Conservation (phyloP, 1,140 invertebrate species). For the Anastrepha obliqua region DNA sequence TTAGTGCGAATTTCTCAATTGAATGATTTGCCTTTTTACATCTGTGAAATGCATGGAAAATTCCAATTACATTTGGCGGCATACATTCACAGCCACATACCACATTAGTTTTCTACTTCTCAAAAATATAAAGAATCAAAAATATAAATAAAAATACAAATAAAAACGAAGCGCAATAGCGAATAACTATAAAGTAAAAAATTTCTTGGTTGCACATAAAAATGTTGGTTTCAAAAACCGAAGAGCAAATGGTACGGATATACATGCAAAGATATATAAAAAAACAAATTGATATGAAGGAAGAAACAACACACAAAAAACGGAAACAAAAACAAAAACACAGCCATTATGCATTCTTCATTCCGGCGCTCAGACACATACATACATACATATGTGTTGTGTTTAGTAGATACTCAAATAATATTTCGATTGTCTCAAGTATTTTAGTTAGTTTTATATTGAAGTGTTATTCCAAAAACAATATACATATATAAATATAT, state of each 20-base stretch:
- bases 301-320: not conserved
- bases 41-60: not conserved
- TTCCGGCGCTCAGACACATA: not conserved
- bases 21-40: not conserved
- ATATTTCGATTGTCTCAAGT: constrained; percentile 30
- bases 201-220: constrained; percentile 31
- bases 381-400: not conserved
- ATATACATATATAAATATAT: not conserved
- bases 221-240: constrained; percentile 49
- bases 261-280: constrained; percentile 6
- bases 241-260: constrained; percentile 16
- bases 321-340: constrained; percentile 24
- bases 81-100: not conserved
- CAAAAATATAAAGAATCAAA: not conserved
- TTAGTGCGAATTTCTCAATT: not conserved
- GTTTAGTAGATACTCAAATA: constrained; percentile 18
- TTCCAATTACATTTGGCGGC: not conserved
- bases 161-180: constrained; percentile 23
- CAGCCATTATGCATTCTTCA: constrained; percentile 36
- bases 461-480: constrained; percentile 18
- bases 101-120: constrained; percentile 1
- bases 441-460: constrained; percentile 53
- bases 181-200: constrained; percentile 2
- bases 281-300: not conserved
- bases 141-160: constrained; percentile 40